phyloP scores from a whole-genome alignment of 2,888 invertebrate species.

The Parascotia fuliginaria region DNA sequence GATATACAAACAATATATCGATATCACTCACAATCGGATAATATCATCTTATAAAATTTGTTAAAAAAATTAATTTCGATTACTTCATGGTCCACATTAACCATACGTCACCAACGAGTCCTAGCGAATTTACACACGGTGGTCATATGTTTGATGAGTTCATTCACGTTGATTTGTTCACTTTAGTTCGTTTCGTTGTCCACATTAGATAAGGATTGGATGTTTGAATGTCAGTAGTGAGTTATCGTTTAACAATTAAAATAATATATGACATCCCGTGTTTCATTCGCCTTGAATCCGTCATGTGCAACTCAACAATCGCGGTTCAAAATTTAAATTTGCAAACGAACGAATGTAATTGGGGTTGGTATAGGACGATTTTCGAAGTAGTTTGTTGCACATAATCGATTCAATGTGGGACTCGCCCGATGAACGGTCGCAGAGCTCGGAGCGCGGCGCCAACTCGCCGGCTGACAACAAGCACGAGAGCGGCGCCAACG shows the following conservation, averaged over 20 bases:
- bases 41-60: conserved; percentile 44
- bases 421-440: conserved; percentile 86
- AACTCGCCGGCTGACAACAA: conserved; percentile 65
- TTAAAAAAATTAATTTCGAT: conserved; percentile 41
- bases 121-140: conserved; percentile 85
- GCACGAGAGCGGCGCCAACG: conserved; percentile 68
- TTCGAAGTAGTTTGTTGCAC: conserved; percentile 87
- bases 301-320: conserved; percentile 84
- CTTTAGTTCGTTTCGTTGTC: conserved; percentile 75
- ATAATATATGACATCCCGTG: conserved; percentile 86
- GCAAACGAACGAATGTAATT: conserved; percentile 56
- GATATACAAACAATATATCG: not conserved
- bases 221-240: conserved; percentile 83
- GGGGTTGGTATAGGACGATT: conserved; percentile 81
- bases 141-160: conserved; percentile 83
- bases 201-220: conserved; percentile 78
- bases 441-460: conserved; percentile 73
- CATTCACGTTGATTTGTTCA: conserved; percentile 79
- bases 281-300: conserved; percentile 87
- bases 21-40: conserved; percentile 43
- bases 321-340: conserved; percentile 61
- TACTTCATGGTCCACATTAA: conserved; percentile 53
- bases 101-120: conserved; percentile 68
- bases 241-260: conserved; percentile 78
- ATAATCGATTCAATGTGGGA: conserved; percentile 87